Base-by-base conservation (phyloP, 2,888 invertebrate genomes). In the Epinotia demarniana region DNA sequence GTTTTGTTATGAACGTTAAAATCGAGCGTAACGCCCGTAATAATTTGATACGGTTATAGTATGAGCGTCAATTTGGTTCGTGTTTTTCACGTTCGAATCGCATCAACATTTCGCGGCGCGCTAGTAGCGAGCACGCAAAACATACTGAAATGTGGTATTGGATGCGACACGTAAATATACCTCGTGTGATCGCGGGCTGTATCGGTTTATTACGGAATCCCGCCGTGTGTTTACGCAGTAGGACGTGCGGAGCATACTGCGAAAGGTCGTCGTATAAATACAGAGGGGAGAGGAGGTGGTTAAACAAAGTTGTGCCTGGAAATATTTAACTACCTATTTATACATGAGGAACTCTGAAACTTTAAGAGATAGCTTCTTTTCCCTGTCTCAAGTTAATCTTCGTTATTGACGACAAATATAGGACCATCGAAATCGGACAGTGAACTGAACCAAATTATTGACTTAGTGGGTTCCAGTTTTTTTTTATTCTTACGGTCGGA, bases 201-300 rank as follows among this genome's bases (percentile, higher is more conserved):
- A 72, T 75, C 43, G 71, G 66, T 72, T 67, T 75, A 75, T 71
- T 71, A 75, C 67, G 75, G 61, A 72, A 67, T 61, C 55, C 53
- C n/a, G 53, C 43, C 18, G 46, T 55, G 57, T 61, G 66, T 72
- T 43, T 71, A 33, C 57, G 58, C 23, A 23, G 19, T 12, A 23
- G 23, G 46, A 71, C 71, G 75, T 70, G 75, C 9, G 13, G 11
- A 8, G 74, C 63, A 70, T 75, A 61, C 57, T 61, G 55, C 39
- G 43, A 39, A 53, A 18, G 19, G 13, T 70, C 64, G 55, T 68
- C 39, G 3, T 43, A 43, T 53, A 49, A 58, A 67, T 27, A 69
- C 5, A 46, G 11, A 0, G 5, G 11, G 39, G 12, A n/a, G 0
- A 3, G 18, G n/a, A 49, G n/a, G 23, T 63, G 12, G 43, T 39